Conservation (phyloP, 2,113 vertebrate genomes). For the Syngnathus scovelli region DNA sequence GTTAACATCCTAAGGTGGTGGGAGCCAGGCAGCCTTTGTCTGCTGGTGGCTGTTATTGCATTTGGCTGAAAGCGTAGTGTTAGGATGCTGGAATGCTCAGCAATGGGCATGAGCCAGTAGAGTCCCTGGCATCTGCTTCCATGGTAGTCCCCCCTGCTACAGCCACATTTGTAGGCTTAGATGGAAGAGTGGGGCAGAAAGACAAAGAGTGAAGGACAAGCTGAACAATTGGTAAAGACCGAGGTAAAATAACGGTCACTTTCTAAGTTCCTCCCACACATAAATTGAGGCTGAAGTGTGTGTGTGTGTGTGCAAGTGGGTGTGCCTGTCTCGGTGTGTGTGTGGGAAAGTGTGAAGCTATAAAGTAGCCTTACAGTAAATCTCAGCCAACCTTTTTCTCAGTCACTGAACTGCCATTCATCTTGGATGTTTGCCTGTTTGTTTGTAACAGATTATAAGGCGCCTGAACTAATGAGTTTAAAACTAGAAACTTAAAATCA, state of each 20-base stretch:
- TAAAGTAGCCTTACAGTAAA: constrained; percentile 29
- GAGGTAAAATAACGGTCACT: constrained; percentile 42
- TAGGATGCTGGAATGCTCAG: constrained; percentile 27
- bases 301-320: neutral
- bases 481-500: constrained; percentile 22
- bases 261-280: constrained; percentile 25
- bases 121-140: constrained; percentile 38
- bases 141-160: constrained; percentile 23
- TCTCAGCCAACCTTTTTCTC: constrained; percentile 33
- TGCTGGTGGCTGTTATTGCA: constrained; percentile 47
- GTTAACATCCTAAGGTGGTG: constrained; percentile 18
- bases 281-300: constrained; percentile 15
- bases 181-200: constrained; percentile 14
- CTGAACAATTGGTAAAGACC: constrained; percentile 27
- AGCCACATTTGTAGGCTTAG: constrained; percentile 9
- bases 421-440: constrained; percentile 54
- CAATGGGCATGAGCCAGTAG: constrained; percentile 25
- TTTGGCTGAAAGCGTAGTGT: constrained; percentile 35
- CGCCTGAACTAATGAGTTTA: constrained; percentile 51
- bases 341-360: constrained; percentile 27
- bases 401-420: constrained; percentile 47
- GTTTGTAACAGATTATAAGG: constrained; percentile 56
- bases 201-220: constrained; percentile 34
- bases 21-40: constrained; percentile 35
- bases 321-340: neutral